Percentiles rank a stretch among this genome's conserved stretches.
phyloP scores from a whole-genome alignment of 2,888 invertebrate genomes.

The Agonum fuliginosum region DNA sequence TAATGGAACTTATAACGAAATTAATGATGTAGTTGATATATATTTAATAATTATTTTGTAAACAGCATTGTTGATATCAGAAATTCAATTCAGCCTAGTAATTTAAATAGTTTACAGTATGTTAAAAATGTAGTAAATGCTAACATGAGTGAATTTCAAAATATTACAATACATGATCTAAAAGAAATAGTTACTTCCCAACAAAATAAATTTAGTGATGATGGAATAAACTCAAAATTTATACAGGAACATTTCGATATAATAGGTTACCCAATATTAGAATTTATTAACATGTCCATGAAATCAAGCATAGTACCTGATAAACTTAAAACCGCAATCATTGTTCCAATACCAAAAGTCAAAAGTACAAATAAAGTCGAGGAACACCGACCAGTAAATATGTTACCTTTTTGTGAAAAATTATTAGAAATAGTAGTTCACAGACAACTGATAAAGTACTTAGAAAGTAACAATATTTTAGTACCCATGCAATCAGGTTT shows the following conservation, averaged over 20 bases:
- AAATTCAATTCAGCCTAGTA: background rate
- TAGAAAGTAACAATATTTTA: slow-evolving; percentile 21
- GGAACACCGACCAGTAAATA: slow-evolving; percentile 39
- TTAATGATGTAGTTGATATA: background rate
- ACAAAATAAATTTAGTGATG: slow-evolving; percentile 1
- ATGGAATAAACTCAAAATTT: background rate
- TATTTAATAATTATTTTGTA: background rate
- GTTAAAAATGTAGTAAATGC: background rate
- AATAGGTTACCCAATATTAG: background rate
- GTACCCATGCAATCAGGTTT: background rate
- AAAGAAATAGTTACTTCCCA: background rate
- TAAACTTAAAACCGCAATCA: background rate
- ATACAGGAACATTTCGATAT: background rate
- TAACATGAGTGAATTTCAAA: background rate
- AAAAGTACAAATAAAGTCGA: slow-evolving; percentile 24
- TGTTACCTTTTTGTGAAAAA: slow-evolving; percentile 30
- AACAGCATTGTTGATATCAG: background rate
- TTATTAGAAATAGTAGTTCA: slow-evolving; percentile 3
- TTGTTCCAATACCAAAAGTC: slow-evolving; percentile 4
- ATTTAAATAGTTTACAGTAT: background rate
- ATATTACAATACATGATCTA: background rate
- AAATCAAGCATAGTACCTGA: background rate
- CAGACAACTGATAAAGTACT: background rate
- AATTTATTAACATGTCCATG: slow-evolving; percentile 6
- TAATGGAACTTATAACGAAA: background rate